Evolutionary conservation across 2,113 vertebrate species (phyloP), one percentile per base, ranked within the genome.

Genomic region (Hemicordylus capensis): DNA sequence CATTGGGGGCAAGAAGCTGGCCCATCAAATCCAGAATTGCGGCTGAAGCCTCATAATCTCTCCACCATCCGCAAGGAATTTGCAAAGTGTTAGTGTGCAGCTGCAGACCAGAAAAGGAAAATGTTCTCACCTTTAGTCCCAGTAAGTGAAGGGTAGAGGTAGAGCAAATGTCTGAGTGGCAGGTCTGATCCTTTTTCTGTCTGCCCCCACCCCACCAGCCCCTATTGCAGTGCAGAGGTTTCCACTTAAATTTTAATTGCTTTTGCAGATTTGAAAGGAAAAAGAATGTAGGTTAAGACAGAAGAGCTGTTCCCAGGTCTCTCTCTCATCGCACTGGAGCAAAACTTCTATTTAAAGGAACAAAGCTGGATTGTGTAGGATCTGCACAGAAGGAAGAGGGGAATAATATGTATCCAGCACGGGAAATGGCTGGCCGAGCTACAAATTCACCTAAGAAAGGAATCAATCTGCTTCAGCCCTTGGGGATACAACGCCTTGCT

Each of bases 221-320:
- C 63, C 37, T 48, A 39, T 69, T 54, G 77, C 77, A 87, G 46
- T 87, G 75, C 80, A 87, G 80, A 87, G 73, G 54, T 64, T 77
- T 72, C 67, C 58, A 83, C 66, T 87, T 80, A 80, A 64, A 83
- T 79, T 87, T 80, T 84, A 87, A 87, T 87, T 87, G 86, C 75
- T 83, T 78, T 74, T 80, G 86, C 86, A 74, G 75, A 84, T 84
- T 84, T 76, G 70, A 79, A 66, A 73, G 59, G 64, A 61, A 85
- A 63, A 74, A 46, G 37, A 79, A 87, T 79, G 58, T 87, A 79
- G 58, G 86, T 84, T 83, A 83, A 73, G 75, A 64, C 34, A 83
- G 58, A 67, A 87, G 63, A 64, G n/a, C 17, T 4, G 44, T 64
- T 59, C 46, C 39, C 58, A n/a, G 54, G 37, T 59, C 75, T 46